Evolutionary conservation across 2,888 invertebrate genomes (phyloP), one percentile per base, ranked within the genome.

Genomic region (Cerastis leucographa): DNA sequence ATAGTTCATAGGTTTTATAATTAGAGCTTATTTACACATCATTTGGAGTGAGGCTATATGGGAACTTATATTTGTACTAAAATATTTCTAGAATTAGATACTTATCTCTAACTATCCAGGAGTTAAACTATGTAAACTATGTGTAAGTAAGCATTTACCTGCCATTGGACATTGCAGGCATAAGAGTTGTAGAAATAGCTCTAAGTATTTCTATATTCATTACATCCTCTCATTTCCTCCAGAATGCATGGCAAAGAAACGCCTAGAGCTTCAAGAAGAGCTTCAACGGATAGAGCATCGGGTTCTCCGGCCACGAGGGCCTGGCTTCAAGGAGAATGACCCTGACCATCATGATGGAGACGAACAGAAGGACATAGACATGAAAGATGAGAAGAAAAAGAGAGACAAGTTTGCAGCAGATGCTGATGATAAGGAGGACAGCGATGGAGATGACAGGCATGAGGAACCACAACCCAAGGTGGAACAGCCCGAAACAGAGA

Each of bases 241-340:
- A 97, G 98, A 97, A 92, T 97, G 97, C 90, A 97, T 98, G 91
- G 97, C 97, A 69, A 97, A 97, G 87, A 98, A 97, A 89, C 97
- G 97, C 8, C 95, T 97, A 79, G 97, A 97, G 87, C 96, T 98
- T 0, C 97, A 97, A 89, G 97, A 97, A 11, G 98, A 98, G 90
- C 92, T 98, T 29, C 96, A 96, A 81, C 96, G 97, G 81, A 97
- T 98, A 93, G 98, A 98, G 80, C 95, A 97, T 85, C 96, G 94
- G 40, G 95, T 96, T 72, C 91, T 95, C 1, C 92, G 96, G 12
- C 89, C 91, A 2, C 89, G 94, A 59, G 92, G 89, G 0, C 94
- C 94, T 1, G 92, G 87, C 0, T 89, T 93, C 72, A 95, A 95
- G 71, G 95, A 96, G 87, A 95, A 95, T 49, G 90, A 94, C n/a